Evolutionary conservation across 2,113 vertebrate species (phyloP), one percentile per base, ranked within the genome.

Genomic region (Ursus arctos): DNA sequence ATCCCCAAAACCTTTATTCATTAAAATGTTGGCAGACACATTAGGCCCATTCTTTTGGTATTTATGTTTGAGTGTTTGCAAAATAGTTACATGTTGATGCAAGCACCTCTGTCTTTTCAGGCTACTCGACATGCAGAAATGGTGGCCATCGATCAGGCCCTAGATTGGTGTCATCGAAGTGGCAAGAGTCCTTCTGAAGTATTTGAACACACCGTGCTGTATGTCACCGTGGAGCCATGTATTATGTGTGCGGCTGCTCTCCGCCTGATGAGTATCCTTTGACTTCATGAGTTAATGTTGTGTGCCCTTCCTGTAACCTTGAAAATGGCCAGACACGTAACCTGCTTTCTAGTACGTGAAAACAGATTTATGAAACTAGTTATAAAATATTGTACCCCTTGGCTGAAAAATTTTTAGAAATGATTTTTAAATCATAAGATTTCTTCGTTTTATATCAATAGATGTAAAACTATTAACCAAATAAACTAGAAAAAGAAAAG

Each of bases 121-220:
- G 99, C 99, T n/a, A 99, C 99, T 15, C 99, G 99, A 8, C 99
- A 99, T 47, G 99, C 99, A 13, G 99, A 99, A 98, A 99, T 99
- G 99, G 99, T 99, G 61, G 99, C 99, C 9, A 98, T 99, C 5
- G 99, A 99, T 95, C 99, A 99, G 98, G 99, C 99, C 57, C 97
- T 99, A 33, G 99, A 99, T 12, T 99, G 99, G 99, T 99, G 99
- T 98, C 97, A n/a, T 51, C 76, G 19, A 0, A 91, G 85, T 16
- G 95, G 98, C 91, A 98, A 95, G 97, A 98, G 98, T 3, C 97
- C 98, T 0, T 97, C 95, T 1, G 96, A 98, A 3, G 99, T 99
- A 65, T 99, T 99, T 76, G 74, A 98, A 33, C 96, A 80, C 5
- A 99, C 99, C 0, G 99, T 99, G 0, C 69, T 99, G 49, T 99